Percentiles rank a stretch among this genome's conserved stretches.
Evolutionary conservation across 1,140 invertebrate genomes (phyloP).

Genomic region (Bradynema listronoti): DNA sequence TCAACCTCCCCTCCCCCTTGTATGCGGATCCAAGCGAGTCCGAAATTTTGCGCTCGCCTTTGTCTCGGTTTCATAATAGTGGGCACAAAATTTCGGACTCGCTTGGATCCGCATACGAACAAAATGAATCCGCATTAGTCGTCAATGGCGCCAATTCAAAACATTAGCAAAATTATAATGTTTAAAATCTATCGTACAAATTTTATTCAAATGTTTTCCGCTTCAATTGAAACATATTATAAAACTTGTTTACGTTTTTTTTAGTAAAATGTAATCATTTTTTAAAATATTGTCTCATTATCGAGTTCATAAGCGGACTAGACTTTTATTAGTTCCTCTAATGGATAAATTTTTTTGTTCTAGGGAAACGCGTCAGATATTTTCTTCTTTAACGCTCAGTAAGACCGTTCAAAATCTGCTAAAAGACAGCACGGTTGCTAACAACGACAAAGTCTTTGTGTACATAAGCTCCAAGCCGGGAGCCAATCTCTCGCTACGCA

Average conservation of each 20-base stretch:
- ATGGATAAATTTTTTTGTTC: background rate
- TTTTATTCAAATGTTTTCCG: background rate
- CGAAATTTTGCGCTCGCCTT: too few species aligned
- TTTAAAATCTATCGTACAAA: background rate
- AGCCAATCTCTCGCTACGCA: background rate
- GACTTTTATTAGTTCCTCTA: background rate
- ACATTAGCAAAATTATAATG: background rate
- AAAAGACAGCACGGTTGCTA: background rate
- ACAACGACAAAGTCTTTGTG: constrained; percentile 1
- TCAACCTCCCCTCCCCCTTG: too few species aligned
- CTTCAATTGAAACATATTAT: constrained; percentile 2
- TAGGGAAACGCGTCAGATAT: constrained; percentile 25
- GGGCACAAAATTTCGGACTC: too few species aligned
- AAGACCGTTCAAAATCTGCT: constrained; percentile 18
- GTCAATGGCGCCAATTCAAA: too few species aligned
- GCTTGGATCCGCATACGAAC: too few species aligned
- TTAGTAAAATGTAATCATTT: constrained; percentile 7
- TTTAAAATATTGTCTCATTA: background rate
- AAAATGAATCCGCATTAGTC: too few species aligned
- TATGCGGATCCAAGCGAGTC: too few species aligned
- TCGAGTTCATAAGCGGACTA: background rate
- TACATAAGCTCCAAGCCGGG: constrained; percentile 1
- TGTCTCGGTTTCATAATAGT: too few species aligned
- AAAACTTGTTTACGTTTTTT: background rate
- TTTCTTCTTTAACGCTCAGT: constrained; percentile 22